Evolutionary conservation across 2,797 vertebrate species (phyloP), one percentile per base, ranked within the genome.

Genomic region (Sebastes hubbsi): DNA sequence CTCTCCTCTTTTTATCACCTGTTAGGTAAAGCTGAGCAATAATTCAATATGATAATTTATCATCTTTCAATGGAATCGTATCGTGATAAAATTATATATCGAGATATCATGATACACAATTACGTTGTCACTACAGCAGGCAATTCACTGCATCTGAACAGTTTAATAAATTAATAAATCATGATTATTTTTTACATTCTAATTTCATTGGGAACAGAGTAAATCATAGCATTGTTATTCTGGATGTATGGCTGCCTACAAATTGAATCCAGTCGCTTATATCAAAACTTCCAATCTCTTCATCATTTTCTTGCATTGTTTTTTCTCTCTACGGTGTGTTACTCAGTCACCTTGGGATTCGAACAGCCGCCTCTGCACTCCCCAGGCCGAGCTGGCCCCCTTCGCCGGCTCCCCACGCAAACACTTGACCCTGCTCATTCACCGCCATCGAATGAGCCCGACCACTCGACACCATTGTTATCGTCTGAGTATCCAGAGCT

Each of bases 321-420:
- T 58, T 22, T 22, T 32, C 30, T 75, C n/a, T 22, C n/a, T 22
- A 10, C 2, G 4, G 12, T 49, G 54, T 14, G 34, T 14, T 22
- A 9, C 46, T 24, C 9, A 65, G 75, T 92, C 92, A 99, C 98
- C 98, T 98, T 77, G 98, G 98, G 66, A 99, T 96, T 3, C 94
- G 90, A 87, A 99, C 97, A 0, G 92, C 94, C 0, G 94, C 94
- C 83, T 99, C 98, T 42, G 91, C 79, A 0, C 95, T 96, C 75
- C 97, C 97, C 60, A 99, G 95, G 27, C 98, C 98, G 4, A 99
- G 95, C 71, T 99, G 98, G 0, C 98, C 98, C 4, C 96, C 96
- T 1, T 96, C 97, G 29, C 97, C 97, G 0, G 97, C 96, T 0
- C 98, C 98, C 98, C 98, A 99, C 29, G 98, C 95, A 86, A 98